Conservation (phyloP, 2,888 invertebrate genomes). For the Microchrysa polita region DNA sequence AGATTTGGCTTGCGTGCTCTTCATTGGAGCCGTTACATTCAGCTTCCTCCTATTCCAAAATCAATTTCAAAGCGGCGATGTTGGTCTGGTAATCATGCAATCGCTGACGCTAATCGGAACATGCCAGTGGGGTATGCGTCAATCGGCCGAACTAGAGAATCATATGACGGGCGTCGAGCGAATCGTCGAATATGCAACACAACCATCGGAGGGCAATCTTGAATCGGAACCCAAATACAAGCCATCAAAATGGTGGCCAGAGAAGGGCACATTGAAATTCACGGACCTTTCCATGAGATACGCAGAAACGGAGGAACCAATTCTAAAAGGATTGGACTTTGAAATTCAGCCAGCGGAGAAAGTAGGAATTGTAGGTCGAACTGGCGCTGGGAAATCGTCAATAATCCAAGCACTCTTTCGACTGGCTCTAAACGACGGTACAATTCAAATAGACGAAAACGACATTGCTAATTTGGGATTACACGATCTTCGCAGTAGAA, state of each 20-base stretch:
- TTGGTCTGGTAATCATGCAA: constrained; percentile 77
- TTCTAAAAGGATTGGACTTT: constrained; percentile 75
- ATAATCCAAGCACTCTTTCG: constrained; percentile 64
- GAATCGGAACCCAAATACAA: constrained; percentile 63
- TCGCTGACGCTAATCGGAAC: constrained; percentile 76
- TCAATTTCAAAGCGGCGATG: constrained; percentile 68
- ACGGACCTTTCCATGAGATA: constrained; percentile 73
- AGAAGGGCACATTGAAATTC: constrained; percentile 70
- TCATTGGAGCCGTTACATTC: constrained; percentile 85
- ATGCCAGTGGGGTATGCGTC: constrained; percentile 86
- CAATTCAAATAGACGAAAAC: constrained; percentile 44
- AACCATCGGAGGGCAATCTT: constrained; percentile 71
- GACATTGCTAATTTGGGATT: constrained; percentile 43
- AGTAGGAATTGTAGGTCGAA: constrained; percentile 82
- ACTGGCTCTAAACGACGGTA: constrained; percentile 44
- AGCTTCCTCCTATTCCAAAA: constrained; percentile 77
- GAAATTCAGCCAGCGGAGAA: constrained; percentile 62
- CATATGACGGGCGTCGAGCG: constrained; percentile 87
- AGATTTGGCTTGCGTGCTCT: constrained; percentile 87
- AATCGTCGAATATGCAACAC: constrained; percentile 81
- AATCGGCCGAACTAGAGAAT: constrained; percentile 84
- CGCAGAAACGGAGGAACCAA: constrained; percentile 70
- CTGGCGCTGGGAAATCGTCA: constrained; percentile 83
- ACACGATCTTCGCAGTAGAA: constrained; percentile 67
- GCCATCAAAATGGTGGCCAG: constrained; percentile 69